These are phyloP conservation scores for Hemibagrus wyckioides DNA, from an alignment of 2,113 vertebrate species.

Conservation along the genomic window DNA sequence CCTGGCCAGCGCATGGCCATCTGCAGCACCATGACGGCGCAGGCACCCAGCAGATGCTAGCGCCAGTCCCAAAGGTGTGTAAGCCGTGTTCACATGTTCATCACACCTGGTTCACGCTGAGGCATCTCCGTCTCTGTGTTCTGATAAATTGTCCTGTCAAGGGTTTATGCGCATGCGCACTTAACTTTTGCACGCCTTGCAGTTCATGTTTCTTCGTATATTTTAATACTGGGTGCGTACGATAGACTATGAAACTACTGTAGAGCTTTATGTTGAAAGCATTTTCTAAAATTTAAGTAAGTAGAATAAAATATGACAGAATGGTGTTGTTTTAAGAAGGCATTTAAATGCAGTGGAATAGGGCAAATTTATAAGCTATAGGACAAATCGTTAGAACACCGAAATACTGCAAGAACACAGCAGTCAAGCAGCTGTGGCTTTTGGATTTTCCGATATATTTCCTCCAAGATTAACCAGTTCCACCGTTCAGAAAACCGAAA, in stretches of 20 bases:
- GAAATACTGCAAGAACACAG: neutral
- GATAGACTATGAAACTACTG: neutral
- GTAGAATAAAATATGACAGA: neutral
- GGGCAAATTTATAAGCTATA: neutral
- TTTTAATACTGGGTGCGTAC: neutral
- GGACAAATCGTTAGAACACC: neutral
- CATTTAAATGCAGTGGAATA: neutral
- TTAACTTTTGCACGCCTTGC: neutral
- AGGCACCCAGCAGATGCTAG: constrained; percentile 74
- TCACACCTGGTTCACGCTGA: constrained; percentile 74
- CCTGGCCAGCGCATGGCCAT: constrained; percentile 24
- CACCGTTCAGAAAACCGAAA: neutral
- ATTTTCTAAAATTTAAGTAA: neutral
- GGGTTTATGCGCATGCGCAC: neutral
- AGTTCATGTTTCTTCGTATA: neutral
- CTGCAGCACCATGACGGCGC: constrained; percentile 29
- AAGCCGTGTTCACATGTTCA: constrained; percentile 74
- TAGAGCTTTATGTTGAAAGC: neutral
- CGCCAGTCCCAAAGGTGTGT: constrained; percentile 62
- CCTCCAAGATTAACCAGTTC: neutral
- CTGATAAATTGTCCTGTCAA: neutral
- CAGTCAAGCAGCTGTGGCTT: neutral
- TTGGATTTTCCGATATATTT: neutral
- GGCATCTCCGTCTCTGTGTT: constrained; percentile 42
- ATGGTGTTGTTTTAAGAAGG: neutral